Percentiles rank a stretch among this genome's conserved stretches.
Evolutionary conservation across 2,113 vertebrate genomes (phyloP).

Genomic region (Telmatochromis bifrenatus): DNA sequence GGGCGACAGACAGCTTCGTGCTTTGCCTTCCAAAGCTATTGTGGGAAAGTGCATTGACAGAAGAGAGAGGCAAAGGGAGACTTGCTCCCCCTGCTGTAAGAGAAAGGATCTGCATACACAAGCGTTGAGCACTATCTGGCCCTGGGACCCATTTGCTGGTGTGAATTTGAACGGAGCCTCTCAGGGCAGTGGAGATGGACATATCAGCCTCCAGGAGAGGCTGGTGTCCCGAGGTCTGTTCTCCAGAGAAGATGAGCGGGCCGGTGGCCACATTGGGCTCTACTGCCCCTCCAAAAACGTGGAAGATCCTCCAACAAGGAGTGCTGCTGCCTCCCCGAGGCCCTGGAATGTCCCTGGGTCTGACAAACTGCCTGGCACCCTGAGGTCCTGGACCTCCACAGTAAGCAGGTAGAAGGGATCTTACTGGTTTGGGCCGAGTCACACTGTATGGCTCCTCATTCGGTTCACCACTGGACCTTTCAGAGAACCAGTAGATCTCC

Average conservation of each 20-base stretch:
- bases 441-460: conserved; percentile 15
- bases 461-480: conserved; percentile 47
- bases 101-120: conserved; percentile 66
- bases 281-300: conserved; percentile 65
- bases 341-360: conserved; percentile 88
- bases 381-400: conserved; percentile 86
- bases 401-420: conserved; percentile 78
- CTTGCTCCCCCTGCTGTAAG: conserved; percentile 65
- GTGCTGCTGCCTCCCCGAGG: conserved; percentile 79
- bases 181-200: conserved; percentile 59
- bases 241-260: conserved; percentile 68
- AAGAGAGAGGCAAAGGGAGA: conserved; percentile 66
- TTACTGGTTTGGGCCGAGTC: conserved; percentile 21
- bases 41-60: conserved; percentile 67
- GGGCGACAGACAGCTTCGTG: conserved; percentile 50
- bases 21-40: conserved; percentile 70
- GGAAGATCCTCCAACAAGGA: conserved; percentile 70
- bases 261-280: conserved; percentile 67
- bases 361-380: conserved; percentile 82
- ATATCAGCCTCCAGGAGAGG: conserved; percentile 69
- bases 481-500: conserved; percentile 9
- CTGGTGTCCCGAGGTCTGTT: conserved; percentile 67
- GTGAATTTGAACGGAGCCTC: conserved; percentile 69
- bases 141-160: conserved; percentile 50
- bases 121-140: conserved; percentile 45